A percentile compares a stretch with the other conserved stretches of the same genome.
Evolutionary conservation across 2,113 vertebrate species (phyloP).

Genomic region (Spea bombifrons): DNA sequence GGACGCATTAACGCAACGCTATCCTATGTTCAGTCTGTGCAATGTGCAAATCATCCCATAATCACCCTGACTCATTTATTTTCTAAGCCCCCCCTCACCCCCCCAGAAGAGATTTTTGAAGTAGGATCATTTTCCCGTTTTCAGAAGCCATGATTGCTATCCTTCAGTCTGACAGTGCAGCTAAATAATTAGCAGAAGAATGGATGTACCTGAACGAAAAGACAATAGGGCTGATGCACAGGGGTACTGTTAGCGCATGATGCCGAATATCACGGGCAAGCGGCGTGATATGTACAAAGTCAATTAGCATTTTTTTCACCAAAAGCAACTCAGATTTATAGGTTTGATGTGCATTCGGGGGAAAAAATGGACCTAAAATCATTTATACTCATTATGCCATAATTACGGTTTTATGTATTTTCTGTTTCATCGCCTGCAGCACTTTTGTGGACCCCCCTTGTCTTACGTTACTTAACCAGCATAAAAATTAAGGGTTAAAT

Average conservation of each 20-base stretch:
- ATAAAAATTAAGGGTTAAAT: too few relatives aligned
- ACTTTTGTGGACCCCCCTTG: too few relatives aligned
- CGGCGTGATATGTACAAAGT: too few relatives aligned
- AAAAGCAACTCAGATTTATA: too few relatives aligned
- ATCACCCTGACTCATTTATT: slow-evolving; percentile 29
- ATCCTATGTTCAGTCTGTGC: slow-evolving; percentile 14
- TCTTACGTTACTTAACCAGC: too few relatives aligned
- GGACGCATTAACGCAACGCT: slow-evolving; percentile 5
- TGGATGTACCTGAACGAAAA: background rate
- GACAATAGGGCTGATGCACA: background rate
- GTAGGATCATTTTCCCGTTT: slow-evolving; percentile 19
- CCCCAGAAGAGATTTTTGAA: background rate
- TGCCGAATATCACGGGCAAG: too few relatives aligned
- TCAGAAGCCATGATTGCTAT: slow-evolving; percentile 12
- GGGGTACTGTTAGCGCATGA: too few relatives aligned
- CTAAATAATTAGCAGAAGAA: slow-evolving; percentile 19
- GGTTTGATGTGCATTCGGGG: too few relatives aligned
- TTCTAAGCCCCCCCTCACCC: background rate
- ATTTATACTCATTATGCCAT: too few relatives aligned
- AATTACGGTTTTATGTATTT: background rate
- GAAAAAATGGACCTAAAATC: too few relatives aligned
- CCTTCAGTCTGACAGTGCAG: slow-evolving; percentile 2
- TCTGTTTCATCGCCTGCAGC: too few relatives aligned
- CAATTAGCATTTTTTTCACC: too few relatives aligned
- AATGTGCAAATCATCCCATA: slow-evolving; percentile 6